Conservation (phyloP, 2,888 invertebrate genomes). For the Caenorhabditis auriculariae region DNA sequence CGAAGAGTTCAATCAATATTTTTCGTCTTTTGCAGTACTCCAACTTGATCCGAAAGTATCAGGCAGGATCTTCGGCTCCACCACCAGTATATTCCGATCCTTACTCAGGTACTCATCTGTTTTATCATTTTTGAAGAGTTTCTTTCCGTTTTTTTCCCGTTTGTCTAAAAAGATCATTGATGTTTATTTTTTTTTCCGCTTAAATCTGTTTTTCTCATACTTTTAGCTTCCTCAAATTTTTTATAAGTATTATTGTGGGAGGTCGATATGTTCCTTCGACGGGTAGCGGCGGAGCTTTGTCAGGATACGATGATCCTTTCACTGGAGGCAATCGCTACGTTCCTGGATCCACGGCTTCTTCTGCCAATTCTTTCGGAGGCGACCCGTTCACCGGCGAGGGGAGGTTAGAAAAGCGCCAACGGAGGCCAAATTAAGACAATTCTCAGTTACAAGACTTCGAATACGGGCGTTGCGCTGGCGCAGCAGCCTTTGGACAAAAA, state of each 20-base stretch:
- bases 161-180: too few relatives aligned
- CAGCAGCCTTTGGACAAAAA: slow-evolving; percentile 44
- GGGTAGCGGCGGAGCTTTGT: background rate
- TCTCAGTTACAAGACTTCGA: slow-evolving; percentile 12
- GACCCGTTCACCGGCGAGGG: slow-evolving; percentile 34
- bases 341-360: slow-evolving; percentile 28
- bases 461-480: slow-evolving; percentile 37
- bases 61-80: too few relatives aligned
- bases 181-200: background rate
- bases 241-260: slow-evolving; percentile 1
- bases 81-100: too few relatives aligned
- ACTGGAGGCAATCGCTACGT: slow-evolving; percentile 62
- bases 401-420: too few relatives aligned
- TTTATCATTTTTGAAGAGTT: too few relatives aligned
- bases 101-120: too few relatives aligned
- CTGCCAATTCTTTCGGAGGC: background rate
- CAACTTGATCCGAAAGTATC: slow-evolving; percentile 12
- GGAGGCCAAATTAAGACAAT: too few relatives aligned
- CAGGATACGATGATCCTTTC: slow-evolving; percentile 21
- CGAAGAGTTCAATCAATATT: too few relatives aligned
- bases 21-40: slow-evolving; percentile 75
- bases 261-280: slow-evolving; percentile 13
- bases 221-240: slow-evolving; percentile 1
- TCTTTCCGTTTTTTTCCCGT: too few relatives aligned
- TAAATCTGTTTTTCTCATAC: too few relatives aligned